phyloP scores from a whole-genome alignment of 1,140 invertebrate species.

The Pseudachorutes palmiensis region DNA sequence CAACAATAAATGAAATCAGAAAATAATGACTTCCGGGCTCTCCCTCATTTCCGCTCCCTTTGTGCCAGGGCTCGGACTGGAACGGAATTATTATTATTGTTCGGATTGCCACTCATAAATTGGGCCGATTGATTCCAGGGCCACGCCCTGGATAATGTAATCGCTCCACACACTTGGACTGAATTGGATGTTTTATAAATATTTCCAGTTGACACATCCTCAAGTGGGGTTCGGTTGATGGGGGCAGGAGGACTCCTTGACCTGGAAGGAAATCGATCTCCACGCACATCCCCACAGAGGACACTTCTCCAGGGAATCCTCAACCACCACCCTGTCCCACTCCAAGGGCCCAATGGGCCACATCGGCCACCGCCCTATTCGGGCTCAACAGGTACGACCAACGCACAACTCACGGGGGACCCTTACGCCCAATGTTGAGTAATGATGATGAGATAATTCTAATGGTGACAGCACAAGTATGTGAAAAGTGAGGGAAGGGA shows the following conservation, averaged over 20 bases:
- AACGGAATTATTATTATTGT: neutral
- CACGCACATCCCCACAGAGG: constrained; percentile 37
- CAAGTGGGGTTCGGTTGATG: constrained; percentile 31
- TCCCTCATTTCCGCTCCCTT: constrained; percentile 3
- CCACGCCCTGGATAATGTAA: too few relatives aligned
- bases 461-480: neutral
- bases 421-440: neutral
- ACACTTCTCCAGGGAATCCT: constrained; percentile 55
- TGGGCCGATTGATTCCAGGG: neutral
- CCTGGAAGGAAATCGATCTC: constrained; percentile 36
- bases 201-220: constrained; percentile 33
- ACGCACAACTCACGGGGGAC: too few relatives aligned
- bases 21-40: constrained; percentile 5
- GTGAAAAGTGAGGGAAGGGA: constrained; percentile 1
- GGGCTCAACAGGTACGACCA: constrained; percentile 34
- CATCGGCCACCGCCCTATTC: constrained; percentile 35
- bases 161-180: neutral
- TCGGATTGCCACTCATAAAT: neutral
- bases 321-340: constrained; percentile 46
- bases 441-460: constrained; percentile 6
- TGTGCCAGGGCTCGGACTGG: neutral
- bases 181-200: neutral
- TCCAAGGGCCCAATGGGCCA: constrained; percentile 36
- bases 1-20: neutral
- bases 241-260: constrained; percentile 34